Evolutionary conservation across 2,797 vertebrate species (phyloP).

Genomic region (Aeoliscus strigatus): DNA sequence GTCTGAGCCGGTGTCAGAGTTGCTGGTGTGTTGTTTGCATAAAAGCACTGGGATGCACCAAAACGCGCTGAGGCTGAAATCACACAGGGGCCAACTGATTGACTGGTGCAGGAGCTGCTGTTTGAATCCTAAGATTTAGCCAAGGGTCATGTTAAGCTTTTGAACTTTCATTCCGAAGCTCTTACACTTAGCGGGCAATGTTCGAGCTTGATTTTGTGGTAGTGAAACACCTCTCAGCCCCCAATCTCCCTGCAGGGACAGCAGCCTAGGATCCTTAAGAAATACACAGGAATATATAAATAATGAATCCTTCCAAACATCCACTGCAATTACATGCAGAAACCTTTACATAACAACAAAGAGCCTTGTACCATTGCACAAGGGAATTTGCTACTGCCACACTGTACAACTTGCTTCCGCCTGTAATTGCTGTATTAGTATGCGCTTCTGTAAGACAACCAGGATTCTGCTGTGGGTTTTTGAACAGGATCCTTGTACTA

Average conservation of each 20-base stretch:
- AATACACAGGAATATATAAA: slow-evolving; percentile 69
- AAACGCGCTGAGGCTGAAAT: slow-evolving; percentile 72
- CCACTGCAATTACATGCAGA: slow-evolving; percentile 69
- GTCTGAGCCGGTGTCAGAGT: slow-evolving; percentile 11
- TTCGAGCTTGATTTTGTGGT: slow-evolving; percentile 52
- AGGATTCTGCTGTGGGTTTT: slow-evolving; percentile 48
- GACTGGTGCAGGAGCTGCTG: slow-evolving; percentile 52
- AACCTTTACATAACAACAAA: slow-evolving; percentile 78
- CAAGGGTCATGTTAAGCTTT: slow-evolving; percentile 30
- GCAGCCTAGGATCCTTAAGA: slow-evolving; percentile 44
- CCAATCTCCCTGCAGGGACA: slow-evolving; percentile 41
- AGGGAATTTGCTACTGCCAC: slow-evolving; percentile 69
- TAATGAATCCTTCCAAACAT: slow-evolving; percentile 72
- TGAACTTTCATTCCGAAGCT: slow-evolving; percentile 43
- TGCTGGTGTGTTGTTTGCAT: slow-evolving; percentile 46
- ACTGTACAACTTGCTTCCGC: slow-evolving; percentile 61
- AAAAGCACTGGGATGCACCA: slow-evolving; percentile 49
- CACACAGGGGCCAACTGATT: slow-evolving; percentile 62
- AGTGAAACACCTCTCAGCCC: slow-evolving; percentile 60
- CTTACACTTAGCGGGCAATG: slow-evolving; percentile 31
- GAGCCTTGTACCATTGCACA: slow-evolving; percentile 66
- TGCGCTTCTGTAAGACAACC: slow-evolving; percentile 65
- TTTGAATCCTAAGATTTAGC: slow-evolving; percentile 54
- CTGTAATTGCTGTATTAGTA: slow-evolving; percentile 76
- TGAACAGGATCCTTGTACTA: slow-evolving; percentile 43